Evolutionary conservation across 2,113 vertebrate genomes (phyloP), one percentile per base, ranked within the genome.

Genomic region (Charadrius vociferus): DNA sequence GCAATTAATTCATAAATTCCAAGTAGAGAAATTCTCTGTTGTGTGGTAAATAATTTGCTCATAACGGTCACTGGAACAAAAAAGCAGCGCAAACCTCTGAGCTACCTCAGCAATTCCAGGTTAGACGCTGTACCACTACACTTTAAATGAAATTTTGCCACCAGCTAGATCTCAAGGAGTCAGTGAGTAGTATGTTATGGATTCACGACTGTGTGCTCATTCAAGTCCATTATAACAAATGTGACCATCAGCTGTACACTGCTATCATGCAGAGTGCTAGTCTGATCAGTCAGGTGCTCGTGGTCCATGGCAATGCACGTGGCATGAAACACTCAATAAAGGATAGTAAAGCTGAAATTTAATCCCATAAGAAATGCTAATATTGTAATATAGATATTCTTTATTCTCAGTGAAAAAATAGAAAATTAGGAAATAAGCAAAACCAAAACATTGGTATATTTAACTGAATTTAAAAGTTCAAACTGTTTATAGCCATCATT

Each of bases 1-100:
- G 61, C 32, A 89, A 73, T 86, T 86, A 86, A 67, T 88, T 86
- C 74, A 59, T 75, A 81, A 95, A 94, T 58, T 81, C 41, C 84
- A 41, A 78, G 24, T 61, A 71, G 37, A 79, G 52, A 91, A 94
- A 52, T 14, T 14, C 29, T 86, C 27, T 83, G 7, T 81, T 95
- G 65, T 93, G 70, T 52, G 56, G 56, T 91, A 84, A 81, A 82
- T 90, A 2, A 66, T 71, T 90, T 81, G 52, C 47, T 87, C 34
- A 13, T 78, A 65, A 34, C 26, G 58, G 52, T 79, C 58, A 74
- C n/a, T 89, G 81, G 66, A 73, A 88, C 50, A 58, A 82, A 93
- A 92, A 89, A 43, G 7, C 37, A 84, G 43, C 52, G 77, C 37
- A 58, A 86, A 56, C 36, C 37, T 66, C 80, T 63, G 84, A 92